Conservation (phyloP, 2,888 invertebrate species). For the Macaria liturata region DNA sequence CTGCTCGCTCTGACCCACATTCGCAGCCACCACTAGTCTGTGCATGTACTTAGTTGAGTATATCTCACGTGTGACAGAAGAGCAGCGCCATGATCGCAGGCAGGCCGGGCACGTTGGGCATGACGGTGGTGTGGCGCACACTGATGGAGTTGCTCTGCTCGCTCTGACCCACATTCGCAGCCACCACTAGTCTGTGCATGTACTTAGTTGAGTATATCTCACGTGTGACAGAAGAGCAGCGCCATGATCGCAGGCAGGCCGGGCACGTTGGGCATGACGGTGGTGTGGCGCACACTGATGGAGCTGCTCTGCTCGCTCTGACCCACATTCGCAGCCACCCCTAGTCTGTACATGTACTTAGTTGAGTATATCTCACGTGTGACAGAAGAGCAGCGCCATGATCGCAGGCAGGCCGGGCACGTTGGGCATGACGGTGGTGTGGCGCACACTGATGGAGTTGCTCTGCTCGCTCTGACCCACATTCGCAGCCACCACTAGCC, state of each 20-base stretch:
- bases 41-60: too few relatives aligned
- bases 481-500: conserved; percentile 86
- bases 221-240: conserved; percentile 91
- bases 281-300: conserved; percentile 90
- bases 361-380: conserved; percentile 61
- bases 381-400: conserved; percentile 91
- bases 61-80: conserved; percentile 87
- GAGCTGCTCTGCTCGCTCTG: conserved; percentile 70
- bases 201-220: too few relatives aligned
- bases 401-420: conserved; percentile 92
- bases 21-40: conserved; percentile 87
- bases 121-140: conserved; percentile 92
- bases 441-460: conserved; percentile 84
- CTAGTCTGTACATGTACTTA: conserved; percentile 62
- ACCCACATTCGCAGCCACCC: conserved; percentile 87
- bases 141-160: conserved; percentile 73
- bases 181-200: conserved; percentile 83
- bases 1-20: conserved; percentile 80
- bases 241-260: conserved; percentile 91
- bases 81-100: conserved; percentile 90
- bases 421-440: conserved; percentile 96
- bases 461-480: conserved; percentile 81
- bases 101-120: conserved; percentile 95
- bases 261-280: conserved; percentile 94
- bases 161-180: conserved; percentile 85